Base-by-base conservation (phyloP, 2,888 invertebrate genomes). In the Papilio protenor region DNA sequence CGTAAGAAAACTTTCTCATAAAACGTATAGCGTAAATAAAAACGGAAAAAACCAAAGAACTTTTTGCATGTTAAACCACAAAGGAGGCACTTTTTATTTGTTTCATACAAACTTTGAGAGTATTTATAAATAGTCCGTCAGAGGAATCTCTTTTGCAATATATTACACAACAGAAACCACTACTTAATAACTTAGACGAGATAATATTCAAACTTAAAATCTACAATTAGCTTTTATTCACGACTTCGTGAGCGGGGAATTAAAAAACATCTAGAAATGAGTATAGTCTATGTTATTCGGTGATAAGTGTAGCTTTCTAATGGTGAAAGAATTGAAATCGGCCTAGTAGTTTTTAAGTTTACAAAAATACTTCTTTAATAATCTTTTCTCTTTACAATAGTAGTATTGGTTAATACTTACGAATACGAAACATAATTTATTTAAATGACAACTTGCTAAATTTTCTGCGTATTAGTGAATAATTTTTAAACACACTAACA, bases 21-120 rank as follows among this genome's bases (percentile, higher is more conserved):
- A 72, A 72, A 72, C 12, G 11, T 52, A 72, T 52, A 27, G 10
- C 18, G n/a, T 61, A 73, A 45, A 73, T 27, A 73, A 59, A 73
- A 16, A 55, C 33, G 47, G 14, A 55, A 27, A 49, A 66, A 73
- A 16, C n/a, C 5, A 49, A 27, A 11, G 27, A 52, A 52, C 23
- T 52, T 52, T 71, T 27, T 71, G 66, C 3, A 69, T 21, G 2
- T 69, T 69, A 0, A 21, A 45, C n/a, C 40, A 3, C 45, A 45
- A 45, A 5, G 66, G n/a, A 45, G 66, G 21, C 66, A 45, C 5
- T 69, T 69, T 61, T 66, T 66, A n/a, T 45, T 45, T 66, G 66
- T 66, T 45, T 45, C 16, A 45, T n/a, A 21, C 11, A 45, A 45
- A 69, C 45, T 45, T 69, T 45, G 11, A n/a, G 21, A 69, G 40